These are phyloP conservation scores for Venturia canescens DNA, from an alignment of 1,140 invertebrate species.

Conservation along the genomic window DNA sequence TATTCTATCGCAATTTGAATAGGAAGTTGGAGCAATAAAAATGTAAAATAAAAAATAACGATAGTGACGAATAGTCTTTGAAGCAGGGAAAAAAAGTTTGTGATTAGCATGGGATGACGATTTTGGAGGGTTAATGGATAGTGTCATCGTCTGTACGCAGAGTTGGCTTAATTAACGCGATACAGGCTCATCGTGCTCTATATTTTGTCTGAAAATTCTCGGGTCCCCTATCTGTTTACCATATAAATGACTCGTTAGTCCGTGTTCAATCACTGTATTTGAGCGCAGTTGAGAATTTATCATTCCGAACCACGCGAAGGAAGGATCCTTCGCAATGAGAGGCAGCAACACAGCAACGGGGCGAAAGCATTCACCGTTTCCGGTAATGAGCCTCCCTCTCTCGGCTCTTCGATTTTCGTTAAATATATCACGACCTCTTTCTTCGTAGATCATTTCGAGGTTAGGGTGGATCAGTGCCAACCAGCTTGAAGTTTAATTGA, in stretches of 20 bases:
- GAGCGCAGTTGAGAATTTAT: constrained; percentile 61
- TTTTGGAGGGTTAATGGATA: not conserved
- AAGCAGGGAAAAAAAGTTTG: not conserved
- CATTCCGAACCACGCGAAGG: constrained; percentile 59
- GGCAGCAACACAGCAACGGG: constrained; percentile 31
- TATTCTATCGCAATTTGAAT: too few species aligned
- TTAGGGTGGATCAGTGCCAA: not conserved
- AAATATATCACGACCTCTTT: constrained; percentile 4
- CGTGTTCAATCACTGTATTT: constrained; percentile 55
- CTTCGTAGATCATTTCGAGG: not conserved
- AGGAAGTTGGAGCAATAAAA: too few species aligned
- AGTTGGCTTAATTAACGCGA: not conserved
- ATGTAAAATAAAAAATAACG: too few species aligned
- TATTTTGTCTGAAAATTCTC: constrained; percentile 50
- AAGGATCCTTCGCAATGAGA: constrained; percentile 53
- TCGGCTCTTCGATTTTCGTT: not conserved
- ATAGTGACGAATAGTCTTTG: too few species aligned
- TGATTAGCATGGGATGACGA: not conserved
- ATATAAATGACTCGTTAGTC: constrained; percentile 71
- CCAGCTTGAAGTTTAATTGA: not conserved
- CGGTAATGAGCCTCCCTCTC: constrained; percentile 54
- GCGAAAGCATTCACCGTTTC: constrained; percentile 38
- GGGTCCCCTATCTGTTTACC: constrained; percentile 63
- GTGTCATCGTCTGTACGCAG: not conserved
- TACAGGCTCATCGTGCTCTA: not conserved